These are phyloP conservation scores for Hafferia zeledoni DNA, from an alignment of 2,797 vertebrate genomes.

Conservation along the genomic window DNA sequence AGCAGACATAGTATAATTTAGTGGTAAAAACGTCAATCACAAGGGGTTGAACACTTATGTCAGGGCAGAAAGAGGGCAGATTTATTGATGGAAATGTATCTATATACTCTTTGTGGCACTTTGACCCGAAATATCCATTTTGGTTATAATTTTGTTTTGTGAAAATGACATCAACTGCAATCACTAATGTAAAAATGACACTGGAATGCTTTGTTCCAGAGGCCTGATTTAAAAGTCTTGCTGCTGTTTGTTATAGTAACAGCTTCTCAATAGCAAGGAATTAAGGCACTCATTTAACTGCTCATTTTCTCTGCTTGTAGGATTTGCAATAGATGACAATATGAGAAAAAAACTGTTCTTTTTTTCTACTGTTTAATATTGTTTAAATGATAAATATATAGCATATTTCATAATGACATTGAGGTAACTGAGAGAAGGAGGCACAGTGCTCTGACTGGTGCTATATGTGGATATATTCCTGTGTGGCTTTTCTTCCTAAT, in stretches of 20 bases:
- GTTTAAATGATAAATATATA: conserved; percentile 19
- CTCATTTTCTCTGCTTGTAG: conserved; percentile 37
- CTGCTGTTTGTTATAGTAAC: conserved; percentile 71
- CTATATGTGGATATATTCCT: background rate
- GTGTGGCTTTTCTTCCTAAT: conserved; percentile 17
- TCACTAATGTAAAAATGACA: conserved; percentile 85
- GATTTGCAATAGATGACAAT: background rate
- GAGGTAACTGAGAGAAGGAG: conserved; percentile 13
- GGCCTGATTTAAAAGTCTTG: conserved; percentile 82
- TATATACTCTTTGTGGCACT: conserved; percentile 87
- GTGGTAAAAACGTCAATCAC: conserved; percentile 92
- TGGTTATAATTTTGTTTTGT: conserved; percentile 93
- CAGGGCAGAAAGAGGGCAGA: conserved; percentile 85
- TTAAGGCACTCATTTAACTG: conserved; percentile 52
- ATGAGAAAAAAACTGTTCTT: background rate
- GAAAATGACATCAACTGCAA: conserved; percentile 91
- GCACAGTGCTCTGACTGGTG: background rate
- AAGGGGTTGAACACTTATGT: conserved; percentile 77
- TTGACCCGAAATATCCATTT: conserved; percentile 90
- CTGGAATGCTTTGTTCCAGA: conserved; percentile 75
- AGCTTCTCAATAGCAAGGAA: conserved; percentile 39
- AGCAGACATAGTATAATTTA: conserved; percentile 90
- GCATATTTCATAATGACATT: background rate
- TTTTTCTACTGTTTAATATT: background rate
- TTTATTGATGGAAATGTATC: conserved; percentile 94